Base-by-base conservation (phyloP, 2,888 invertebrate species). In the Yponomeuta plumbellus region DNA sequence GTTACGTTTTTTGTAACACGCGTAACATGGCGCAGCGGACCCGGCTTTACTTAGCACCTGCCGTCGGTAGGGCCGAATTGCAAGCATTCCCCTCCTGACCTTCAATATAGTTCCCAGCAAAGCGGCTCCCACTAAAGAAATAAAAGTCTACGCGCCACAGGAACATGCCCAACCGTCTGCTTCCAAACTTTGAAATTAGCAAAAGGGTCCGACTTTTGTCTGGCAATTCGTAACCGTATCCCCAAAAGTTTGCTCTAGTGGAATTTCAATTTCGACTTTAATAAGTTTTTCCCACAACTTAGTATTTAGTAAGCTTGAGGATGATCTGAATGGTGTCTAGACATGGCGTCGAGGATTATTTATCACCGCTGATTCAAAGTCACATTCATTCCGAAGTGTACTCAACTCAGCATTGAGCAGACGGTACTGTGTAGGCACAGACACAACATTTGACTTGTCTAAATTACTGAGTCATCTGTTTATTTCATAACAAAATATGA, bases 401-500 rank as follows among this genome's bases (percentile, higher is more conserved):
- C 44, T 52, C 44, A 52, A 52, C 26, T 23, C 22, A 61, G 22
- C 61, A 61, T 26, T 26, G 61, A 61, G 26, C 61, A 26, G 61
- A 34, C 34, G 10, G 23, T 61, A 61, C 61, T 34, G 26, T 34
- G 20, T 13, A 61, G 58, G 11, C 58, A 20, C 26, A 61, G 58
- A 20, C 58, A 58, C 58, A 58, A 58, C 58, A 58, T 21, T 52
- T 58, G 58, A 58, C 22, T 22, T 34, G 34, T 63, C 8, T 63
- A n/a, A 40, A 63, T 63, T 63, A 40, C 39, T 84, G 83, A 85
- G 69, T 86, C 88, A 85, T 80, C 72, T 78, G 80, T 80, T 80
- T 80, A 79, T 84, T 83, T 81, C 78, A 80, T 80, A 80, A 84
- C 82, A 80, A 8, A 34, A 34, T 80, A 76, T 79, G 71, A 71